Conservation (phyloP, 1,140 invertebrate genomes). For the Muscidifurax raptorellus region DNA sequence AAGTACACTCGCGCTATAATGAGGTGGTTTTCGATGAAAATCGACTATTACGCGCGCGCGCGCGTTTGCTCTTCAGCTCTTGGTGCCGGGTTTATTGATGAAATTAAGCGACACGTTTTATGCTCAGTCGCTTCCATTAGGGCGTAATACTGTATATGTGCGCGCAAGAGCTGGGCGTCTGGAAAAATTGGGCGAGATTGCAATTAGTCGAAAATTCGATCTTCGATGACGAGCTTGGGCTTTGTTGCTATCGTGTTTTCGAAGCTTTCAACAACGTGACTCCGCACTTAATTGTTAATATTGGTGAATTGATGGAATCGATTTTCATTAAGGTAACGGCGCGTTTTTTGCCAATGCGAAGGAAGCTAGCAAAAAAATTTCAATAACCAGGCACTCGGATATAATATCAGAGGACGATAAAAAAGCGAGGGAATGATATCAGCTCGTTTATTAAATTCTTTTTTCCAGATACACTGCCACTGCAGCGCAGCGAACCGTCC, state of each 20-base stretch:
- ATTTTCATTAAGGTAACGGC: neutral
- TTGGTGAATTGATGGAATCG: neutral
- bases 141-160: neutral
- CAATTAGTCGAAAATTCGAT: neutral
- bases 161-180: neutral
- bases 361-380: neutral
- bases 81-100: neutral
- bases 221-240: no score
- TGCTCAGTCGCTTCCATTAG: neutral
- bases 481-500: neutral
- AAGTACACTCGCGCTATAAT: neutral
- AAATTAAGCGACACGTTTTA: neutral
- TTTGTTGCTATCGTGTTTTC: neutral
- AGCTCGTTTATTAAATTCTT: constrained; percentile 19
- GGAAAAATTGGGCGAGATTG: neutral
- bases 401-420: neutral
- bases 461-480: neutral
- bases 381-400: neutral
- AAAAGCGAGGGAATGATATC: neutral
- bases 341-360: neutral
- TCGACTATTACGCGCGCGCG: neutral
- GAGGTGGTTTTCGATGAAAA: constrained; percentile 13
- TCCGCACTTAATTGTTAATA: no score
- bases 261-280: no score
- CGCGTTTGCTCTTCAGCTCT: neutral